Evolutionary conservation across 2,797 vertebrate genomes (phyloP).

Genomic region (Peromyscus melanophrys): DNA sequence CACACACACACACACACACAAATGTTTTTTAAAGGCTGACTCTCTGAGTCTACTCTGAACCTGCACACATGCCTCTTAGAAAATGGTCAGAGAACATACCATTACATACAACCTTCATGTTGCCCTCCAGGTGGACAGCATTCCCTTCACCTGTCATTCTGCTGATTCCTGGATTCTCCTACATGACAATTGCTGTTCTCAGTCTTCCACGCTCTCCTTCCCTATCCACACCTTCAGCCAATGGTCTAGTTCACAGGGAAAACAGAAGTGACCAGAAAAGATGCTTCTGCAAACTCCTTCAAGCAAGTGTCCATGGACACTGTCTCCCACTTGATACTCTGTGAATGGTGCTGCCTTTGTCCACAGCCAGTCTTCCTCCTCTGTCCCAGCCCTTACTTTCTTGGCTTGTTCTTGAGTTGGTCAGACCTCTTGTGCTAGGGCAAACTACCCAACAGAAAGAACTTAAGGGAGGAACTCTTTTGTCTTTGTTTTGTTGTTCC

Average conservation of each 20-base stretch:
- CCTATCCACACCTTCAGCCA: background rate
- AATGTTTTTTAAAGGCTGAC: background rate
- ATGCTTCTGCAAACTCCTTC: background rate
- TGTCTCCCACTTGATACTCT: background rate
- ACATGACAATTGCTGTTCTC: background rate
- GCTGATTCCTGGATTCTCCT: background rate
- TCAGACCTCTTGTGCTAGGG: no score
- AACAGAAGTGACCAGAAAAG: background rate
- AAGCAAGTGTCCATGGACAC: background rate
- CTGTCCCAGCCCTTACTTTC: background rate
- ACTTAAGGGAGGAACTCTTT: background rate
- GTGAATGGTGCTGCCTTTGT: background rate
- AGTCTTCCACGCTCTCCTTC: background rate
- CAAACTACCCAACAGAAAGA: background rate
- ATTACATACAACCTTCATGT: background rate
- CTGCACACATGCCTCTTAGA: background rate
- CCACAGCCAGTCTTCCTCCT: background rate
- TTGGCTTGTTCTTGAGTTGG: background rate
- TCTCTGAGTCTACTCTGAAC: background rate
- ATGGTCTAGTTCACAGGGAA: constrained; percentile 1
- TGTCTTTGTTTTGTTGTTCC: background rate
- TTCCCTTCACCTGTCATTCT: background rate
- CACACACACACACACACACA: background rate
- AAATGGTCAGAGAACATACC: background rate
- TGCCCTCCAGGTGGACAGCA: background rate